A percentile compares a stretch with the other conserved stretches of the same genome.
Conservation (phyloP, 1,140 invertebrate species). For the Venustaconcha ellipsiformis region DNA sequence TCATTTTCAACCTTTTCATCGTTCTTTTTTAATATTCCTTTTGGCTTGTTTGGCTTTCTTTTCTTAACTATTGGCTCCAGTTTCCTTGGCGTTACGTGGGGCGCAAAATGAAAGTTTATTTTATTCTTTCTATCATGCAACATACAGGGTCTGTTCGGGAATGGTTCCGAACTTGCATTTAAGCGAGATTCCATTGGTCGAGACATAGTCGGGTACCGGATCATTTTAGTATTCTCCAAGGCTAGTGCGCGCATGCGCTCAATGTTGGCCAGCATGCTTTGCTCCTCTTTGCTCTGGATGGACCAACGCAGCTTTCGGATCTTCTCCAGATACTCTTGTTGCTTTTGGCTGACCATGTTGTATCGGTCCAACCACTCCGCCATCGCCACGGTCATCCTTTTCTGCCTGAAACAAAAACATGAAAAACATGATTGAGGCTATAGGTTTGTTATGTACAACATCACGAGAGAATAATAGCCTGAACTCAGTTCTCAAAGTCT, state of each 20-base stretch:
- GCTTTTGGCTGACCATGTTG: conserved; percentile 34
- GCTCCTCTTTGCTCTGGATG: conserved; percentile 32
- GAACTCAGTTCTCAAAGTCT: too few species aligned
- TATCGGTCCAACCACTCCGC: conserved; percentile 43
- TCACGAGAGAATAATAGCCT: too few species aligned
- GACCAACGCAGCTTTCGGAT: conserved; percentile 32
- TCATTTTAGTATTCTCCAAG: conserved; percentile 2
- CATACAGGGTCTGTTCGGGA: conserved; percentile 28
- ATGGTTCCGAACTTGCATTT: conserved; percentile 26
- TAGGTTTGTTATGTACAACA: too few species aligned
- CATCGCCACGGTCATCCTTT: conserved; percentile 22
- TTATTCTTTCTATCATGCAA: conserved; percentile 21
- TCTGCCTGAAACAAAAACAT: conserved; percentile 20
- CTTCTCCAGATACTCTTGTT: conserved; percentile 39
- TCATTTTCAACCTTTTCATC: conserved; percentile 5
- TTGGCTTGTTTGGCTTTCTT: neutral
- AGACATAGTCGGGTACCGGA: conserved; percentile 18
- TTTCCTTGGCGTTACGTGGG: conserved; percentile 20
- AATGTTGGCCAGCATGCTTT: conserved; percentile 30
- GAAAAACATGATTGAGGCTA: too few species aligned
- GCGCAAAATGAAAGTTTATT: conserved; percentile 23
- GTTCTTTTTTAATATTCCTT: neutral
- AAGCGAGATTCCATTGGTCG: conserved; percentile 7
- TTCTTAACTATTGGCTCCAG: conserved; percentile 23
- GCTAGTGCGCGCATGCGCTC: conserved; percentile 33